A percentile compares a stretch with the other conserved stretches of the same genome.
Evolutionary conservation across 92 coral and sea anemone genomes (phyloP).

Genomic region (Chrysogorgia sp.): DNA sequence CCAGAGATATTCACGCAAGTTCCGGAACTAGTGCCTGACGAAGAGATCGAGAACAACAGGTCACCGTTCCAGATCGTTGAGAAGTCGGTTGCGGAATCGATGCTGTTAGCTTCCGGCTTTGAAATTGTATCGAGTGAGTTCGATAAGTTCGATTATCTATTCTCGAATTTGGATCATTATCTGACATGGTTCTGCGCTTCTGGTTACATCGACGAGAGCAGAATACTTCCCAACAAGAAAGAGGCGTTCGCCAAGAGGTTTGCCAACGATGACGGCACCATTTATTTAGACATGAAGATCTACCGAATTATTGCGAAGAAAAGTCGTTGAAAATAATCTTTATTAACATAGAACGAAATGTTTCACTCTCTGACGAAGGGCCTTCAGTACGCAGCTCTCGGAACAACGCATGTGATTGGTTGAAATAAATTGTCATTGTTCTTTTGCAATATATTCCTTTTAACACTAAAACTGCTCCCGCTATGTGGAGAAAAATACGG

Average conservation of each 20-base stretch:
- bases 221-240: not conserved
- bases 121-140: constrained; percentile 4
- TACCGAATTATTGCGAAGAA: not conserved
- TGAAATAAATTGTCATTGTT: no score
- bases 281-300: not conserved
- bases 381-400: no score
- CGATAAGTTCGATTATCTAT: not conserved
- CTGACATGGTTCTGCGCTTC: not conserved
- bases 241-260: not conserved
- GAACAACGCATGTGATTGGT: no score
- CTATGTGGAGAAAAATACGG: no score
- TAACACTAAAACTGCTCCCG: no score
- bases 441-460: no score
- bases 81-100: not conserved
- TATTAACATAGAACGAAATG: no score
- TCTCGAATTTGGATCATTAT: not conserved
- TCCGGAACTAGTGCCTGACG: not conserved
- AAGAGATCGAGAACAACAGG: not conserved
- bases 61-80: not conserved
- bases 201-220: not conserved
- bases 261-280: not conserved
- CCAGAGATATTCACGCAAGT: not conserved
- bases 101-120: not conserved
- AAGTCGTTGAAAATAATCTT: no score
- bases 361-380: no score